Evolutionary conservation across 2,888 invertebrate species (phyloP).

Genomic region (Chrysolina haemoptera): DNA sequence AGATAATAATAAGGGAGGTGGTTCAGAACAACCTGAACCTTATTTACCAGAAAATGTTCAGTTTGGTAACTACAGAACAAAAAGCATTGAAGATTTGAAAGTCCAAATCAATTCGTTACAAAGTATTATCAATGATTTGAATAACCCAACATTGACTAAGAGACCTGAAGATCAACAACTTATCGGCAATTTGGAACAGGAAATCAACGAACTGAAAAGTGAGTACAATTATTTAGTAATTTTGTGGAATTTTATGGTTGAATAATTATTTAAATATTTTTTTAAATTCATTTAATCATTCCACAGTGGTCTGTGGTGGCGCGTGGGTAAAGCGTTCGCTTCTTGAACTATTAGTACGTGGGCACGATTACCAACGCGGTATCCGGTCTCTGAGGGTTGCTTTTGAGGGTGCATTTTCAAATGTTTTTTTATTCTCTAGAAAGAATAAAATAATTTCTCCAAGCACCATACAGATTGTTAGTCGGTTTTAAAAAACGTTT

Average conservation of each 20-base stretch:
- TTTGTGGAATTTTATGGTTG: conserved; percentile 1
- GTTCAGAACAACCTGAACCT: conserved; percentile 16
- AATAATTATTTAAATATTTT: neutral
- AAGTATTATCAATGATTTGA: conserved; percentile 60
- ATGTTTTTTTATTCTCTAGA: too few species aligned
- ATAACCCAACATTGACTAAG: conserved; percentile 59
- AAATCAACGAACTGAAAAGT: conserved; percentile 62
- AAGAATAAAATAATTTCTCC: too few species aligned
- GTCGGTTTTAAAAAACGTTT: too few species aligned
- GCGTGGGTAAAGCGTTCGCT: too few species aligned
- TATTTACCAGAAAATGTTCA: conserved; percentile 9
- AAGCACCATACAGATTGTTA: too few species aligned
- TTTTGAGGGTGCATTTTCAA: too few species aligned
- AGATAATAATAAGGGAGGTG: neutral
- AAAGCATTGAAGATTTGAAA: conserved; percentile 58
- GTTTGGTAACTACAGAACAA: conserved; percentile 3
- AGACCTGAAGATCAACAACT: conserved; percentile 60
- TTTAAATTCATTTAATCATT: neutral
- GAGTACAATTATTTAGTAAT: conserved; percentile 10
- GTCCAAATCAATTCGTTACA: conserved; percentile 62
- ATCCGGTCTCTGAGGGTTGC: too few species aligned
- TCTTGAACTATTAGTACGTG: too few species aligned
- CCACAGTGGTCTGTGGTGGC: too few species aligned
- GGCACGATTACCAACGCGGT: too few species aligned
- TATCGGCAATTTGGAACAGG: conserved; percentile 59